Evolutionary conservation across 2,888 invertebrate species (phyloP).

Genomic region (Ochropacha duplaris): DNA sequence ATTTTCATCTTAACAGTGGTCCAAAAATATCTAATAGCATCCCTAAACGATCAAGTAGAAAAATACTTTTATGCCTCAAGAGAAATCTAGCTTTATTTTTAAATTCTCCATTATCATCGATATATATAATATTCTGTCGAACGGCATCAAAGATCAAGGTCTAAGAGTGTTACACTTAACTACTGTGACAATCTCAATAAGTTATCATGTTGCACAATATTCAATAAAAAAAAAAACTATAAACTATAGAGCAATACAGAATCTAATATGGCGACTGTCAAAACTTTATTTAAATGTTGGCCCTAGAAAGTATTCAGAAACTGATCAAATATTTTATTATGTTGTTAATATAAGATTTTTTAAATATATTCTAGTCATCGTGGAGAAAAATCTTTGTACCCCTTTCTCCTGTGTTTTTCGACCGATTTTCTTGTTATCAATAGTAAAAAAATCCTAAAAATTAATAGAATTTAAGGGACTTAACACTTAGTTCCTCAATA

Average conservation of each 20-base stretch:
- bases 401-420: too few species aligned
- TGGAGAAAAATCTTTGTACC: too few species aligned
- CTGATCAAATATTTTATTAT: background rate
- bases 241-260: background rate
- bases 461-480: too few species aligned
- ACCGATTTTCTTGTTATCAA: too few species aligned
- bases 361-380: too few species aligned
- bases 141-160: conserved; percentile 58
- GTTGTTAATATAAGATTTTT: too few species aligned
- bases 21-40: conserved; percentile 82
- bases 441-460: too few species aligned
- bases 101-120: conserved; percentile 49
- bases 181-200: conserved; percentile 73
- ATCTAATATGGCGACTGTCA: background rate
- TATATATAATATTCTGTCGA: conserved; percentile 44
- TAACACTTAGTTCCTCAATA: too few species aligned
- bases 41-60: conserved; percentile 81
- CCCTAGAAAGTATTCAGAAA: background rate
- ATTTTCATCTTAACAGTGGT: conserved; percentile 78
- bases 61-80: conserved; percentile 77
- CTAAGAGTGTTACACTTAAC: conserved; percentile 77
- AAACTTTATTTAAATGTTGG: background rate
- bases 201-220: conserved; percentile 63
- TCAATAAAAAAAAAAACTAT: conserved; percentile 23
- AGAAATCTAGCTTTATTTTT: conserved; percentile 64